Evolutionary conservation across 2,888 invertebrate species (phyloP), one percentile per base, ranked within the genome.

Genomic region (Ochlodes sylvanus): DNA sequence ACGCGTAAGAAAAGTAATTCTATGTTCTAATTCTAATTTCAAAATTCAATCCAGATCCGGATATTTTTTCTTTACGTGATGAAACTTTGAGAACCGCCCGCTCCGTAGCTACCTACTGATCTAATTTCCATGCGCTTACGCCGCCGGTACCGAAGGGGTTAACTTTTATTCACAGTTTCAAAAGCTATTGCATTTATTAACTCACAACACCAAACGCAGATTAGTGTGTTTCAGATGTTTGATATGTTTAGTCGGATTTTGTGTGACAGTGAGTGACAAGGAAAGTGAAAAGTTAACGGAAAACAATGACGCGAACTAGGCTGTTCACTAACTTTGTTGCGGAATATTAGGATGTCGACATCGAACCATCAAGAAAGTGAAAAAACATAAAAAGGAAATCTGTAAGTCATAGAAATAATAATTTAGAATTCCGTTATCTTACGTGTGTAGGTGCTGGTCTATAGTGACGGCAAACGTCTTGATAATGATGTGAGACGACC

Each of bases 71-170:
- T 27, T 27, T 50, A 10, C 17, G 10, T 50, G 50, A 19, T 2
- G 0, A 63, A 73, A 87, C 76, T 86, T 93, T 92, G 89, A 84
- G 80, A 79, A 69, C 70, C 90, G 14, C 74, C 72, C 65, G 72
- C 69, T 61, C 72, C 73, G 73, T 75, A 75, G 86, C 89, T 92
- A 89, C 91, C 91, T 90, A 92, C 90, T 93, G 93, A 92, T 93
- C 93, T 93, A 92, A 93, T 93, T 93, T 93, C 93, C 93, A 93
- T 93, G 92, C 92, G 92, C 81, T 72, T 76, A 82, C 91, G 92
- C 87, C 80, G 17, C 82, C 85, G 80, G 84, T 80, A 85, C 70
- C 78, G 84, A 89, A 90, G 86, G 91, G 93, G 89, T 91, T 89
- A 87, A 80, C 87, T 89, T 83, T 82, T 89, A 88, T 92, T 90